Evolutionary conservation across 2,113 vertebrate species (phyloP), one percentile per base, ranked within the genome.

Genomic region (Poicephalus gulielmi): DNA sequence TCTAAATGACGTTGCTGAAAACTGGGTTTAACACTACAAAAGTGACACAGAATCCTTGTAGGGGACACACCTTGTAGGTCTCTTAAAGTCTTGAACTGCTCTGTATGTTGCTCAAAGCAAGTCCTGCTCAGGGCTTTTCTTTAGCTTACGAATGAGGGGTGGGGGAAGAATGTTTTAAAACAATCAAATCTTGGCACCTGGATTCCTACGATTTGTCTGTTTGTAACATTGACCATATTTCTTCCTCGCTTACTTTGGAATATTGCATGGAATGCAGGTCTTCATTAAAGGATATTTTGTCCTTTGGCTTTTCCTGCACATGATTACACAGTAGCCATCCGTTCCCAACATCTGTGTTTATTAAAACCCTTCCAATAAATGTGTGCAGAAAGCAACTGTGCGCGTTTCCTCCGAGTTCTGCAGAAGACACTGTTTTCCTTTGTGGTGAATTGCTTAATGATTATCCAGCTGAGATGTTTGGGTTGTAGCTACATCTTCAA

Each of bases 341-440:
- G 57, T 96, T 97, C 95, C 92, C 92, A 97, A 92, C 96, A 96
- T 96, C 95, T 96, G 95, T 97, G 95, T 96, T 96, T 97, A 96
- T 95, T 80, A 95, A 94, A 96, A 90, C 83, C 77, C 86, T 91
- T 95, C 95, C 96, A 97, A 83, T 87, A 92, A 89, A 95, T 93
- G 88, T 93, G 90, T 82, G 92, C 92, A 94, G 94, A 89, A 71
- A 44, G 94, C 88, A 96, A 92, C 95, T 84, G 83, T 96, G 90
- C 88, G 60, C 57, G 1, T 93, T 90, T 92, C 62, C 92, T 92
- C 73, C 0, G 1, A 44, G 55, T 47, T 68, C 88, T 91, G 78
- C 63, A 82, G 16, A 89, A 85, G 74, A 75, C 37, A 27, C 63
- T 70, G 49, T 25, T 93, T 93, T 77, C 1, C 47, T 73, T 73